Conservation (phyloP, 2,113 vertebrate genomes). For the Seriola aureovittata region DNA sequence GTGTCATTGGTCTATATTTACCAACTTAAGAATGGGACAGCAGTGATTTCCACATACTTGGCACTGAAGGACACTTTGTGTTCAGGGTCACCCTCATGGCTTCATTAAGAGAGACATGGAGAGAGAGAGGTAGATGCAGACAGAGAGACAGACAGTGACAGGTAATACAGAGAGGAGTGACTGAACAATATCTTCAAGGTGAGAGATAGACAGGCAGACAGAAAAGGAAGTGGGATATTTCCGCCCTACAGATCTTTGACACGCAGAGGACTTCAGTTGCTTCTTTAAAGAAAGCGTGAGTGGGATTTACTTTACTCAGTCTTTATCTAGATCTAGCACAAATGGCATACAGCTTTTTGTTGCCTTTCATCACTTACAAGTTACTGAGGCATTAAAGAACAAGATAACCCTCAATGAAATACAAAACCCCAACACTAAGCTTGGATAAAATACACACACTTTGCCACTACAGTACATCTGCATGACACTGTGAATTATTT, state of each 20-base stretch:
- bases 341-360: not conserved
- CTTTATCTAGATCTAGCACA: conserved; percentile 14
- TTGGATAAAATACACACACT: not conserved
- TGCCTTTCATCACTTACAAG: conserved; percentile 6
- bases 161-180: conserved; percentile 49
- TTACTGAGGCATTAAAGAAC: conserved; percentile 4
- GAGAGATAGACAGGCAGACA: conserved; percentile 46
- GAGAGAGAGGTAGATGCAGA: conserved; percentile 17
- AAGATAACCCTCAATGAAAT: conserved; percentile 2
- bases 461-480: not conserved
- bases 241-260: conserved; percentile 44
- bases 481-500: conserved; percentile 12
- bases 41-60: conserved; percentile 76
- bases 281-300: conserved; percentile 74
- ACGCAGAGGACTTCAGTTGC: conserved; percentile 48
- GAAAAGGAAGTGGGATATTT: conserved; percentile 48
- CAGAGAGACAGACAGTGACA: conserved; percentile 32
- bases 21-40: conserved; percentile 76
- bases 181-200: conserved; percentile 48
- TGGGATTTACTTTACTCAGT: conserved; percentile 54
- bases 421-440: conserved; percentile 5
- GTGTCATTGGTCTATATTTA: conserved; percentile 85
- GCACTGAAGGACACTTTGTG: conserved; percentile 73
- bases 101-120: conserved; percentile 38
- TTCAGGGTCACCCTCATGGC: conserved; percentile 64